These are phyloP conservation scores for Sapayoa aenigma DNA, from an alignment of 2,113 vertebrate species.

Conservation along the genomic window DNA sequence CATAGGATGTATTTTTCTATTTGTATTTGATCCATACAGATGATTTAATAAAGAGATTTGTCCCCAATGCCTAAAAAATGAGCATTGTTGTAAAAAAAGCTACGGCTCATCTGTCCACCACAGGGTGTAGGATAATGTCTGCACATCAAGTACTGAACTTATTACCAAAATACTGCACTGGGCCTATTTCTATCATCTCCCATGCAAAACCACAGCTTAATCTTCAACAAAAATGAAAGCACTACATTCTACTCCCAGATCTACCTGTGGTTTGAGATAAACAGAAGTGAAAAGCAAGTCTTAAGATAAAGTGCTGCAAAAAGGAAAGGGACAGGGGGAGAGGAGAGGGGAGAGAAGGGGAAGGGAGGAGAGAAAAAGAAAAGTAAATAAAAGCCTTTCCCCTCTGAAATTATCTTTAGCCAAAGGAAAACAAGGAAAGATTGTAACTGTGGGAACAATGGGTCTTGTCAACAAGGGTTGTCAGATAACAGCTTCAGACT, in stretches of 20 bases:
- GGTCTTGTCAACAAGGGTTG: background rate
- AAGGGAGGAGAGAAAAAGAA: background rate
- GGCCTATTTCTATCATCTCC: background rate
- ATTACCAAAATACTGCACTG: background rate
- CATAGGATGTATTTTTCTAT: background rate
- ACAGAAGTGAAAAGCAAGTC: background rate
- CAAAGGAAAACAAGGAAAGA: background rate
- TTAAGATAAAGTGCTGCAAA: background rate
- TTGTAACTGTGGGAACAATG: constrained; percentile 5
- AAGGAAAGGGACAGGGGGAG: background rate
- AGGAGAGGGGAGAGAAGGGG: background rate
- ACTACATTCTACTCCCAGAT: background rate
- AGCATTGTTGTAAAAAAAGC: background rate
- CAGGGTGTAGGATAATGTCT: background rate
- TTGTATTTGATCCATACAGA: background rate
- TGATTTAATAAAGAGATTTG: background rate
- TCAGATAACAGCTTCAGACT: constrained; percentile 27
- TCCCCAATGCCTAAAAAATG: background rate
- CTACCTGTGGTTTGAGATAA: background rate
- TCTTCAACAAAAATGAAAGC: background rate
- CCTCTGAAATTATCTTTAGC: background rate
- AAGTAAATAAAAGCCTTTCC: background rate
- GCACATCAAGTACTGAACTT: background rate
- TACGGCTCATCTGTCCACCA: background rate
- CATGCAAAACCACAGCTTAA: background rate